Evolutionary conservation across 2,797 vertebrate genomes (phyloP), one percentile per base, ranked within the genome.

Genomic region (Melanotaenia trifasciata): DNA sequence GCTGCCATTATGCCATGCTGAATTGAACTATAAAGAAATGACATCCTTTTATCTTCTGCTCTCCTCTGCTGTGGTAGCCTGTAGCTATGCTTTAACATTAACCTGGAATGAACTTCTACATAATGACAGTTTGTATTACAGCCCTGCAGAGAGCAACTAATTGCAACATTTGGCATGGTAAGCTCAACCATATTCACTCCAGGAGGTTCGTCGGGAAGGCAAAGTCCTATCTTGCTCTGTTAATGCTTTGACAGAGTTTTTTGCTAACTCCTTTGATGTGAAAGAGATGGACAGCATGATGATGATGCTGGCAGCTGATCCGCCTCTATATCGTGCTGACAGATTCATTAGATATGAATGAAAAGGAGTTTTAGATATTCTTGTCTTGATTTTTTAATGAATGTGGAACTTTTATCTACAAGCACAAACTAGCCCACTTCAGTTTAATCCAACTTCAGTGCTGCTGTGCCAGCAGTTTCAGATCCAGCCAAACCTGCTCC

Each of bases 91-190:
- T 74, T 73, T 28, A 50, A 47, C 65, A 32, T 70, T 74, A 43
- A 66, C 56, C 26, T 10, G 8, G n/a, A 53, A 67, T 35, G 28
- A 70, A 73, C 57, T 28, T 61, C 26, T 38, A 58, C 53, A 43
- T 79, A 66, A 67, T 73, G 68, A 74, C 20, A 43, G 65, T 58
- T 78, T 67, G 36, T 72, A 75, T 81, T 57, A 70, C 72, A 79
- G 74, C 24, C 75, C 77, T 1, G 13, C 40, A 64, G 74, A 71
- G 81, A 69, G 62, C 73, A 69, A 60, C 68, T 89, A 85, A 88
- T 89, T 89, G 79, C 66, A 85, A 57, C 58, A 78, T 87, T 67
- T 68, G 58, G 10, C 68, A 69, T 57, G 63, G 76, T 84, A 65
- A 81, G 77, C 70, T 74, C 67, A 83, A 80, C 54, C 9, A 14